Base-by-base conservation (phyloP, 2,888 invertebrate genomes). In the Drosophila paracracens region DNA sequence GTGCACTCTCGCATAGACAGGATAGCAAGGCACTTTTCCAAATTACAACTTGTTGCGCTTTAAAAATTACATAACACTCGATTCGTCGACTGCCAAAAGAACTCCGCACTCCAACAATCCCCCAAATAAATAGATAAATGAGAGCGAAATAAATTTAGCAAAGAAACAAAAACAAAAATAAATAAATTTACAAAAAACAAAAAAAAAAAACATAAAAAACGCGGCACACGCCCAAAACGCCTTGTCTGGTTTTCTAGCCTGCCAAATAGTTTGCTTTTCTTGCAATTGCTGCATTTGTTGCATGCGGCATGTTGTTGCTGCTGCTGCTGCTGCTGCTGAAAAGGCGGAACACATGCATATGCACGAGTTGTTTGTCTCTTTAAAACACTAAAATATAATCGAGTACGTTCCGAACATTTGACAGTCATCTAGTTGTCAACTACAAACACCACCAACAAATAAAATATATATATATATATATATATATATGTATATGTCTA, bases 151-250 rank as follows among this genome's bases (percentile, higher is more conserved):
- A 68, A 78, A 78, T 88, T 76, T 84, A 74, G n/a, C 46, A 33
- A 65, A 36, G 54, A 43, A 57, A 27, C 57, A 65, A 70, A 70
- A 46, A 53, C n/a, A 53, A 66, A 40, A 64, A 62, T 53, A 61
- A 54, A 60, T 53, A 70, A 76, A 76, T 71, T 13, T 54, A 38
- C 54, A 25, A 46, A 21, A 46, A 46, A 21, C 3, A 13, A 13
- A 35, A 35, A 51, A 40, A 67, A 36, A 65, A 63, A 75, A 76
- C 21, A 21, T 21, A 69, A 52, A 48, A 60, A 64, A 60, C 68
- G 57, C 52, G 70, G 75, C 86, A 83, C 83, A 88, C 83, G 89
- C 89, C 88, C 85, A 76, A 83, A 82, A 72, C 64, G 72, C 70
- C 59, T 69, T 51, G 68, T 53, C 79, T 70, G 54, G 56, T 67